Evolutionary conservation across 2,888 invertebrate genomes (phyloP), one percentile per base, ranked within the genome.

Genomic region (Tinea trinotella): DNA sequence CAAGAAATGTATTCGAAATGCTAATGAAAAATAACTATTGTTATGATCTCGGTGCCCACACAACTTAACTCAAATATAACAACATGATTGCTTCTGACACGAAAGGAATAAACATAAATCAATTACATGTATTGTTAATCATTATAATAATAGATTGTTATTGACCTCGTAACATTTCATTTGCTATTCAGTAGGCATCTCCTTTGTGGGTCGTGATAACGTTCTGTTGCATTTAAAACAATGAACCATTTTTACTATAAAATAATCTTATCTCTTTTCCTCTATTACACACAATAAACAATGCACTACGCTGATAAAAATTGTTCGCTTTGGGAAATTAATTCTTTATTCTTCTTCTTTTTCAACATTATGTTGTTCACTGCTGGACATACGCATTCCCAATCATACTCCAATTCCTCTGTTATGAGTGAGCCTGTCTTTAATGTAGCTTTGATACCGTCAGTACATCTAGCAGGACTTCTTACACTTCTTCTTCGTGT

Each of bases 41-140:
- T 30, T 10, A 30, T 30, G n/a, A n/a, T 30, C 30, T 13, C 2
- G 13, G 5, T 6, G 40, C 40, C 40, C 40, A 40, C 40, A 40
- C 40, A 40, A 40, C n/a, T 4, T 6, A 40, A 40, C n/a, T 40
- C 40, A 40, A 40, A 40, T 40, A 40, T 40, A 15, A 40, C 40
- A 15, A 40, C 40, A 40, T 40, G 40, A 40, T 40, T 40, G 40
- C 40, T 40, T 40, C 40, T 40, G 40, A 40, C 40, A 40, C 13
- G 15, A 40, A 15, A 40, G 12, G 40, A 4, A 40, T 40, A 40
- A 40, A 40, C 40, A 40, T 40, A 40, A 40, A 40, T 40, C 40
- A 40, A 40, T 40, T 40, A 40, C 40, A 40, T 40, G 40, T 40
- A 40, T 40, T 40, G 46, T 46, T 46, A 46, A 40, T 40, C 40